phyloP scores from a whole-genome alignment of 2,113 vertebrate species.

The Malurus elegans region DNA sequence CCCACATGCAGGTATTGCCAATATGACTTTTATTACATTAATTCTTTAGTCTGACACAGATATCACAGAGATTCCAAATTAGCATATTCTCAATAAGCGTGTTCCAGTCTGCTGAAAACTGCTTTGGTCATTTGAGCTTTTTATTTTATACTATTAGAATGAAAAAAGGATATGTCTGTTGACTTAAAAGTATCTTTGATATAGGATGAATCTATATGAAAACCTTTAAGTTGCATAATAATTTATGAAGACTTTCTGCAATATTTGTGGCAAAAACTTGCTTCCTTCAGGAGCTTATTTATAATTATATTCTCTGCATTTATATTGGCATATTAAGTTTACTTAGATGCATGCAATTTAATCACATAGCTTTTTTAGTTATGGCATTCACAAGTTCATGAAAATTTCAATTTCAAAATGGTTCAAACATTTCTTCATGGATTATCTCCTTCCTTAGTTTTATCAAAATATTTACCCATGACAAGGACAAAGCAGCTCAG shows the following conservation, averaged over 20 bases:
- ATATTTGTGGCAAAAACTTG: neutral
- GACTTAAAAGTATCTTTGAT: neutral
- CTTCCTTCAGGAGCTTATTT: neutral
- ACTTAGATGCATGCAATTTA: neutral
- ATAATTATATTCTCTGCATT: neutral
- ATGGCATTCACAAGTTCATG: neutral
- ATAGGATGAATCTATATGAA: neutral
- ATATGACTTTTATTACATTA: constrained; percentile 35
- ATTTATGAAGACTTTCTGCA: neutral
- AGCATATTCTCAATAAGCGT: constrained; percentile 2
- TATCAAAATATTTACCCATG: neutral
- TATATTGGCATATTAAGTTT: neutral
- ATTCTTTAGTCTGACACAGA: constrained; percentile 47
- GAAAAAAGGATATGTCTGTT: neutral
- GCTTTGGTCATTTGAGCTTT: neutral
- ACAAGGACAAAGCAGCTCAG: neutral
- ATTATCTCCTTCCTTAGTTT: neutral
- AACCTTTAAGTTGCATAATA: neutral
- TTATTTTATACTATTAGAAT: neutral
- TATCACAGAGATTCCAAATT: constrained; percentile 32
- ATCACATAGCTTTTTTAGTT: neutral
- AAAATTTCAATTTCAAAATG: neutral
- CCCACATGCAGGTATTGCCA: constrained; percentile 1
- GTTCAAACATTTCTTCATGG: neutral
- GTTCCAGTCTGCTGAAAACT: constrained; percentile 33